Evolutionary conservation across 2,888 invertebrate species (phyloP), one percentile per base, ranked within the genome.

Genomic region (Amblyjoppa proteus): DNA sequence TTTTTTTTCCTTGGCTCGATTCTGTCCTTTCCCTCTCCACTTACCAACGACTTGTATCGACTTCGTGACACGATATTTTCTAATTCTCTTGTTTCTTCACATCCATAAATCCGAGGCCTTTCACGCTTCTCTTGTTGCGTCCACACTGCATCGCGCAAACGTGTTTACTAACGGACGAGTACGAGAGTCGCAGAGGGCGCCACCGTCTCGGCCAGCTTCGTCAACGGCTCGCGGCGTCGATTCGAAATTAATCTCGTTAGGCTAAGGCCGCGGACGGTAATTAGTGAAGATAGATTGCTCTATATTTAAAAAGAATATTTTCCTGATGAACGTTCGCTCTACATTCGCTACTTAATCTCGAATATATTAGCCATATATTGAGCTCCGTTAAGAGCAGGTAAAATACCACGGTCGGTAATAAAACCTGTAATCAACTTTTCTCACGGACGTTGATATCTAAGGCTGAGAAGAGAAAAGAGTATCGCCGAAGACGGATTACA

Each of bases 131-230:
- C 58, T 11, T 56, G 73, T n/a, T 78, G 25, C 68, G 77, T 20
- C 56, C 20, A 51, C 69, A 51, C 41, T 66, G 64, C 34, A 64
- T 61, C 34, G 58, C 53, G 49, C 45, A 25, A 41, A 81, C 53
- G 25, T 82, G 34, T 73, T 82, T 49, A 78, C 74, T 70, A 75
- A 25, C 45, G 58, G 76, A 66, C 77, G 56, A 68, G 75, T 64
- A 79, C 85, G 86, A 83, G 81, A 75, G 87, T 86, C 79, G 69
- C 56, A 51, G 79, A 80, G 81, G 49, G 78, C 80, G 68, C 79
- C 45, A 81, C 81, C 20, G 79, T 58, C 56, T 16, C 79, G 25
- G 20, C 16, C 6, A 2, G 13, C 66, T 34, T 45, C 49, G 38
- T 53, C 28, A n/a, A 34, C 28, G 61, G 49, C 9, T 49, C 56